Base-by-base conservation (phyloP, 1,140 invertebrate genomes). In the Oryzaephilus surinamensis region DNA sequence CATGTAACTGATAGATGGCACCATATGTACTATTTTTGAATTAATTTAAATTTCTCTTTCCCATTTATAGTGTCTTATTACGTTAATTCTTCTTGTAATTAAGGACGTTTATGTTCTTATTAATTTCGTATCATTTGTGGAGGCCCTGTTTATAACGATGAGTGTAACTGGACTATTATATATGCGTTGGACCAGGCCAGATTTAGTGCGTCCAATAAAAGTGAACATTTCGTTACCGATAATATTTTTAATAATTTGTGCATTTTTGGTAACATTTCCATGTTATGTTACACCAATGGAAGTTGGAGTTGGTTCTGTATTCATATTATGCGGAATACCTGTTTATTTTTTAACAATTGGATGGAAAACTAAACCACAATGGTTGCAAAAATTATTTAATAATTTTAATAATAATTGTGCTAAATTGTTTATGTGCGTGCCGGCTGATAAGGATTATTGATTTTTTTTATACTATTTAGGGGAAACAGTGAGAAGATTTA, bases 51-150 rank as follows among this genome's bases (percentile, higher is more conserved):
- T 41, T 31, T 15, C 16, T 15, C 13, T 18, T 0, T 16, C 10
- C 1, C 10, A 16, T 41, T 77, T 78, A 11, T 67, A 87, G 82
- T 83, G 81, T 50, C 51, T 81, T 36, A 70, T 94, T 28, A 92
- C 92, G 0, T 58, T 96, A 17, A 57, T 79, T 6, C 73, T 94
- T 51, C 64, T 96, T n/a, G 71, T 82, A 47, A 83, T 82, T 16
- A 76, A 79, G 53, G 81, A 96, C 61, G 79, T 94, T n/a, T 90
- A 90, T 62, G 72, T 76, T 3, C 72, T 97, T 11, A 95, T 97
- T 43, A 91, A 93, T 59, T 97, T 93, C 62, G 82, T 92, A 14
- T 87, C 84, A 32, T 94, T 94, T 57, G 87, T 94, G 28, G 92
- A 97, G 65, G 81, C 88, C 7, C 65, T 92, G n/a, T 96, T 97